A percentile compares a stretch with the other conserved stretches of the same genome.
Evolutionary conservation across 1,140 invertebrate genomes (phyloP).

Genomic region (Chionoecetes opilio): DNA sequence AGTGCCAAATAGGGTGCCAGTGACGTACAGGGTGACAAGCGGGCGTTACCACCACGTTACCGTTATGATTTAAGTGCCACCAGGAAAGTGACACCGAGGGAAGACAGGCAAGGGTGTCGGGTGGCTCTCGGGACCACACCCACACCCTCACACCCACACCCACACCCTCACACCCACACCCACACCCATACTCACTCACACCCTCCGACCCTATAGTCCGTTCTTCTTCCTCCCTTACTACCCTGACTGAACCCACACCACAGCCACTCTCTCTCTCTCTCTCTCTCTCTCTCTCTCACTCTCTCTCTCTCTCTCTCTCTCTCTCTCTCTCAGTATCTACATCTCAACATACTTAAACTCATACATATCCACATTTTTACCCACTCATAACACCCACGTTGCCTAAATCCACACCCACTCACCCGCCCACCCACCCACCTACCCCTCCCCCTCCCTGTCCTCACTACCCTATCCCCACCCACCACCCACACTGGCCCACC

Average conservation of each 20-base stretch:
- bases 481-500: no score
- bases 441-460: neutral
- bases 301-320: slow-evolving; percentile 38
- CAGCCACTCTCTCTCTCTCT: slow-evolving; percentile 48
- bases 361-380: slow-evolving; percentile 22
- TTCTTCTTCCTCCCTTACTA: no score
- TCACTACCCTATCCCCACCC: neutral
- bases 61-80: slow-evolving; percentile 72
- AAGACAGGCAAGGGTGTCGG: slow-evolving; percentile 41
- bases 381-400: slow-evolving; percentile 39
- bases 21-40: slow-evolving; percentile 23
- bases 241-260: no score
- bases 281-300: slow-evolving; percentile 46
- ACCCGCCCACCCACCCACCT: neutral
- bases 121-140: slow-evolving; percentile 12
- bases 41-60: slow-evolving; percentile 71
- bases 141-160: slow-evolving; percentile 31
- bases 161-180: neutral
- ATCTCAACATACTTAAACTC: no score
- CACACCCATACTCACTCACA: neutral
- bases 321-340: neutral
- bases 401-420: neutral
- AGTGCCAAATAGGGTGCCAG: neutral
- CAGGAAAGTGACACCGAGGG: slow-evolving; percentile 54
- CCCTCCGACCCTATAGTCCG: no score